phyloP scores from a whole-genome alignment of 1,140 invertebrate species.

The Drosophila simulans region DNA sequence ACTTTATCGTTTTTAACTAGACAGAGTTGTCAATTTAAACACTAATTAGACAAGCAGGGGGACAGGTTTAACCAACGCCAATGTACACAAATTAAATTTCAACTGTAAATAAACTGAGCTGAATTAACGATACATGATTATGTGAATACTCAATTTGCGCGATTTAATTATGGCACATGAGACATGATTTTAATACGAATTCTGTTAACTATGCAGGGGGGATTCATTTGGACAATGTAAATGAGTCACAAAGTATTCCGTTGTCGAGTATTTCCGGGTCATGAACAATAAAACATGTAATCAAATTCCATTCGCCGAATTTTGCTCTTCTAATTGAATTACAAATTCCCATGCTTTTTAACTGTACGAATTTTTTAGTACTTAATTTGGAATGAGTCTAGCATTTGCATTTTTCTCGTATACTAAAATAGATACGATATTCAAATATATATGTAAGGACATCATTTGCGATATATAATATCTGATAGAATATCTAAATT shows the following conservation, averaged over 20 bases:
- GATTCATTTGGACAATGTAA: background rate
- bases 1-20: conserved; percentile 42
- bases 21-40: conserved; percentile 41
- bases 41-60: conserved; percentile 59
- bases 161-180: conserved; percentile 17
- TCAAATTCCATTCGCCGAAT: background rate
- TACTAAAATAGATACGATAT: no score
- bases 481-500: no score
- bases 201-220: conserved; percentile 1
- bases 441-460: no score
- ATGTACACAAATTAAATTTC: conserved; percentile 56
- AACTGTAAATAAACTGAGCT: conserved; percentile 26
- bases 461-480: no score
- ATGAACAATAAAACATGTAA: background rate
- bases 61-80: conserved; percentile 46
- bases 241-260: no score
- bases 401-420: background rate
- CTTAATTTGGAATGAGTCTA: background rate
- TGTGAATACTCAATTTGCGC: conserved; percentile 17
- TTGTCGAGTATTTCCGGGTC: background rate
- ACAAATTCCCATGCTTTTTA: background rate
- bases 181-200: conserved; percentile 5
- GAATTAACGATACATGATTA: conserved; percentile 15
- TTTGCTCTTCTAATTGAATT: no score
- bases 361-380: background rate